These are phyloP conservation scores for Entosphenus tridentatus DNA, from an alignment of 2,113 vertebrate genomes.

Conservation along the genomic window DNA sequence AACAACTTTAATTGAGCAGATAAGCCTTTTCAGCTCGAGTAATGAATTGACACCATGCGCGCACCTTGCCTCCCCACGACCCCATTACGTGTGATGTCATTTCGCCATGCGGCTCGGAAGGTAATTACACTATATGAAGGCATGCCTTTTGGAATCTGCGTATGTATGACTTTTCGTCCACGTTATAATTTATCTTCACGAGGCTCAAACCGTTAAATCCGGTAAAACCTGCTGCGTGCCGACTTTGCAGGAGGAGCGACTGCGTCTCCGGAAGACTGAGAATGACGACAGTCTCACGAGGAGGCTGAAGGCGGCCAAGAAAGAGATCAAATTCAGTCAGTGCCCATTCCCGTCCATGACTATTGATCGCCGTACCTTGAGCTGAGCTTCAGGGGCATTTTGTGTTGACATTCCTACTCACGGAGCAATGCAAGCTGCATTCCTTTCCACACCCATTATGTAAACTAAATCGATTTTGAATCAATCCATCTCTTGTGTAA, in stretches of 20 bases:
- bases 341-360: conserved; percentile 8
- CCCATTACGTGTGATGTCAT: not conserved
- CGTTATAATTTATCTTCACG: fast-evolving
- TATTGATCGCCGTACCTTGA: no score
- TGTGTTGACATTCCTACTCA: no score
- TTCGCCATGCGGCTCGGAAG: not conserved
- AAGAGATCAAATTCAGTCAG: conserved; percentile 66
- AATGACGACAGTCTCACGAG: conserved; percentile 55
- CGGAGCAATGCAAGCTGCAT: no score
- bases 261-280: conserved; percentile 58
- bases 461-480: no score
- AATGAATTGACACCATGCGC: no score
- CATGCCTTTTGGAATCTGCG: not conserved
- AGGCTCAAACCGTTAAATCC: not conserved
- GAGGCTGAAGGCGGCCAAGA: conserved; percentile 32
- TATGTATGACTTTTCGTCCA: no score
- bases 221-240: not conserved
- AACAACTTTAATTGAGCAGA: no score
- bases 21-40: no score
- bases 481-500: not conserved
- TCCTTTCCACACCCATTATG: no score
- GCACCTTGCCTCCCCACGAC: not conserved
- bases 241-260: conserved; percentile 41
- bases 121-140: not conserved
- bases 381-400: no score